Base-by-base conservation (phyloP, 2,113 vertebrate species). In the Leptodactylus fuscus region DNA sequence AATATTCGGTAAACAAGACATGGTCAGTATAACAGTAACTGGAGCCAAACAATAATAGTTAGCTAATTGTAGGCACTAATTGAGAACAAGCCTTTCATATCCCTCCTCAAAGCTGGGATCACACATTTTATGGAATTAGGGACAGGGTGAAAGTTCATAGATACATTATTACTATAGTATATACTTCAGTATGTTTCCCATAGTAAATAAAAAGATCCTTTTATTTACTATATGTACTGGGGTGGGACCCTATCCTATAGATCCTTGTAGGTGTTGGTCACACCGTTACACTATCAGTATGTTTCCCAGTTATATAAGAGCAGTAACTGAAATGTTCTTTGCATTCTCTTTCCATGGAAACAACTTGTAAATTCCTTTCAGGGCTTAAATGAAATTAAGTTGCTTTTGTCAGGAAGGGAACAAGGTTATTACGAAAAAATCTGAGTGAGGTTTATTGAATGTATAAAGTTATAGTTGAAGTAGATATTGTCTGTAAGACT, bases 331-430 rank as follows among this genome's bases (percentile, higher is more conserved):
- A 73, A 73, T 73, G n/a, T 73, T 46, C 36, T 73, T 46, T 73
- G 38, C 38, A 46, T 73, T 73, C 46, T 73, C 38, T 73, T 73
- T 46, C 70, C 38, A 73, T 44, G 38, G 70, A n/a, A 73, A 73
- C 22, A 1, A 44, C 38, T 27, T 13, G 11, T 71, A 46, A 46
- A 46, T 73, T 73, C 4, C 2, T 2, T 46, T 46, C 38, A 44
- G 22, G 70, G 36, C n/a, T 73, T 73, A 44, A n/a, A 73, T 73
- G 11, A 41, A 44, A 44, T 44, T 24, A 73, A 51, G 15, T 51
- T 20, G 49, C 24, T 60, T 60, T 60, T 58, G 24, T 60, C 55
- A 11, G n/a, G 55, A n/a, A 60, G 24, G 10, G n/a, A 1, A 60
- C 55, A 60, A 27, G 62, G 55, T 58, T 24, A 24, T 58, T 58